phyloP scores from a whole-genome alignment of 1,140 invertebrate genomes.

The Macrocentrus cingulum region DNA sequence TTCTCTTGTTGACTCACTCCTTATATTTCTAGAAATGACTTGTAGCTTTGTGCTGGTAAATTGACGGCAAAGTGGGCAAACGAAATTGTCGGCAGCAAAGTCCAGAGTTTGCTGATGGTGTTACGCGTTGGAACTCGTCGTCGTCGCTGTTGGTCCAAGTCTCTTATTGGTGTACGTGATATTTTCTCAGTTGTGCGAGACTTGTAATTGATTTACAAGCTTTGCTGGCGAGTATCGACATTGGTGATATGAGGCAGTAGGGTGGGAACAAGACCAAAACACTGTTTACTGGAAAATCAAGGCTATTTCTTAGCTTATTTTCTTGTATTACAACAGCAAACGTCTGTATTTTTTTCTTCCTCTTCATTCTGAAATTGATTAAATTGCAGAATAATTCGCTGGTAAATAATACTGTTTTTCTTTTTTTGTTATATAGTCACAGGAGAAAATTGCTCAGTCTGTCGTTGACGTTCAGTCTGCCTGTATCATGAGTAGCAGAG shows the following conservation, averaged over 20 bases:
- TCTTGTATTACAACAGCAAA: too few relatives aligned
- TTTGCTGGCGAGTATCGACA: constrained; percentile 33
- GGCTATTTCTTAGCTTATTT: too few relatives aligned
- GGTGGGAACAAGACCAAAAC: too few relatives aligned
- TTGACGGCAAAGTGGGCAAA: constrained; percentile 13
- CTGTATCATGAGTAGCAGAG: neutral
- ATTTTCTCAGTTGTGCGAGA: constrained; percentile 43
- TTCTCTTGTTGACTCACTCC: too few relatives aligned
- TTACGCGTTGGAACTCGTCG: constrained; percentile 50
- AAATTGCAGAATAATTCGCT: neutral
- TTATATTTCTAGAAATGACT: too few relatives aligned
- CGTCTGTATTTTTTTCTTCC: neutral
- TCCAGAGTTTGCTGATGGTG: constrained; percentile 53
- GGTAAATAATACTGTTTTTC: too few relatives aligned
- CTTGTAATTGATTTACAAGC: constrained; percentile 58
- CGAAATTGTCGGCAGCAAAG: constrained; percentile 24
- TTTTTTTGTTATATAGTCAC: neutral
- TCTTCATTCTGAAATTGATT: neutral
- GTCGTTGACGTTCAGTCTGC: neutral
- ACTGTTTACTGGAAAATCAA: too few relatives aligned
- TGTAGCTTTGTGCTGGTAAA: neutral
- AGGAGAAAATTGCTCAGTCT: constrained; percentile 1
- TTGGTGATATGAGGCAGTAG: constrained; percentile 5
- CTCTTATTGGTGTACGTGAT: constrained; percentile 41
- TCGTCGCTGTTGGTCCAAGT: neutral